phyloP scores from a whole-genome alignment of 1,140 invertebrate genomes.

The Dinothrombium tinctorium region DNA sequence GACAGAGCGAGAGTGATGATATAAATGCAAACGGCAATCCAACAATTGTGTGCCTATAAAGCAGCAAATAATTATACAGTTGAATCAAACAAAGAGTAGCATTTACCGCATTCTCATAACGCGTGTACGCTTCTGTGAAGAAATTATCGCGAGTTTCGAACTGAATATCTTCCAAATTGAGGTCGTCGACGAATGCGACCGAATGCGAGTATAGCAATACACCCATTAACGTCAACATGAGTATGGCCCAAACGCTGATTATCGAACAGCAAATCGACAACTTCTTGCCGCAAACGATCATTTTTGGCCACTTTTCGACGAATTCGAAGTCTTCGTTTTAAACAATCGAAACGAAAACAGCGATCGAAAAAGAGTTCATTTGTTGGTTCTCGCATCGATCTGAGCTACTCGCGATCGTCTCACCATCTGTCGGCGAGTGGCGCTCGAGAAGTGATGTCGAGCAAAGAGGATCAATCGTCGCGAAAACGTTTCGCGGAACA shows the following conservation, averaged over 20 bases:
- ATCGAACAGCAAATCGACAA: constrained; percentile 13
- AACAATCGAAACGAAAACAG: too few species aligned
- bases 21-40: constrained; percentile 14
- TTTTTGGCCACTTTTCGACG: too few species aligned
- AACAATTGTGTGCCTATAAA: constrained; percentile 6
- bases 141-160: constrained; percentile 3
- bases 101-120: constrained; percentile 10
- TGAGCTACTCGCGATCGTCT: too few species aligned
- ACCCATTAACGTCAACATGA: constrained; percentile 14
- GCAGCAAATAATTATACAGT: neutral
- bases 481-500: too few species aligned
- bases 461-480: too few species aligned
- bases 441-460: too few species aligned
- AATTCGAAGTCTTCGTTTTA: too few species aligned
- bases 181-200: constrained; percentile 15
- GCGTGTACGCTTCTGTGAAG: constrained; percentile 4
- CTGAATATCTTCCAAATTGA: constrained; percentile 3
- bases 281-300: constrained; percentile 14
- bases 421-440: too few species aligned
- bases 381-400: too few species aligned
- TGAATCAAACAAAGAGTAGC: neutral
- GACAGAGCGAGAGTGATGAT: constrained; percentile 12
- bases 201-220: constrained; percentile 12
- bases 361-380: too few species aligned
- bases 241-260: constrained; percentile 12